These are phyloP conservation scores for Macrobrachium nipponense DNA, from an alignment of 1,140 invertebrate genomes.

Conservation along the genomic window DNA sequence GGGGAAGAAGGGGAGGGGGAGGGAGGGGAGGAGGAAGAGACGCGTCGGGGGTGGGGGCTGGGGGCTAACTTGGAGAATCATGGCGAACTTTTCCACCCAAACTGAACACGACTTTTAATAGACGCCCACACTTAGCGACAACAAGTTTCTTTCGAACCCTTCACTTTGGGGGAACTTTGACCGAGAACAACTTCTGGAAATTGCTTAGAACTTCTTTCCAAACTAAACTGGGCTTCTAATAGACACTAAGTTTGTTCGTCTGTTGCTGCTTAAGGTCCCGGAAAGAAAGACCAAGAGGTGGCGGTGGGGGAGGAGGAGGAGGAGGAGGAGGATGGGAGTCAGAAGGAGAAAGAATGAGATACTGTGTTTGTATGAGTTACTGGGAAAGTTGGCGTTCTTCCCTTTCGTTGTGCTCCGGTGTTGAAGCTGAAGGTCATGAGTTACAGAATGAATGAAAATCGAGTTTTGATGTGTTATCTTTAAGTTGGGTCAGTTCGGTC, in stretches of 20 bases:
- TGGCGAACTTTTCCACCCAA: conserved; percentile 44
- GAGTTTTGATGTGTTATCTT: not conserved
- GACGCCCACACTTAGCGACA: conserved; percentile 45
- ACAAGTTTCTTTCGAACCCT: conserved; percentile 38
- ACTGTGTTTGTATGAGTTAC: too few species aligned
- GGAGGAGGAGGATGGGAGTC: not conserved
- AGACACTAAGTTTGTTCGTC: conserved; percentile 42
- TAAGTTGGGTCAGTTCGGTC: too few species aligned
- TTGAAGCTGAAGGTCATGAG: not conserved
- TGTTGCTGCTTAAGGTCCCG: conserved; percentile 30
- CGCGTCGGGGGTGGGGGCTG: not conserved
- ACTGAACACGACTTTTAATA: conserved; percentile 52
- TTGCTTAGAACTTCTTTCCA: conserved; percentile 42
- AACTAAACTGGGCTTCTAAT: conserved; percentile 38
- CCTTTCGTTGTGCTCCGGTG: too few species aligned
- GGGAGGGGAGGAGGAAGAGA: conserved; percentile 1
- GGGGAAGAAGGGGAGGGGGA: not conserved
- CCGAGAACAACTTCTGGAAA: conserved; percentile 36
- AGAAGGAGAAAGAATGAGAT: not conserved
- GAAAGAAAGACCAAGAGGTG: conserved; percentile 2
- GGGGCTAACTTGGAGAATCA: conserved; percentile 47
- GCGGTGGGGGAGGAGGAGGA: not conserved
- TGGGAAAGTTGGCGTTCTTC: too few species aligned
- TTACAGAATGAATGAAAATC: not conserved
- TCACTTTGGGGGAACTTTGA: conserved; percentile 38